Evolutionary conservation across 2,113 vertebrate genomes (phyloP).

Genomic region (Macrotus californicus): DNA sequence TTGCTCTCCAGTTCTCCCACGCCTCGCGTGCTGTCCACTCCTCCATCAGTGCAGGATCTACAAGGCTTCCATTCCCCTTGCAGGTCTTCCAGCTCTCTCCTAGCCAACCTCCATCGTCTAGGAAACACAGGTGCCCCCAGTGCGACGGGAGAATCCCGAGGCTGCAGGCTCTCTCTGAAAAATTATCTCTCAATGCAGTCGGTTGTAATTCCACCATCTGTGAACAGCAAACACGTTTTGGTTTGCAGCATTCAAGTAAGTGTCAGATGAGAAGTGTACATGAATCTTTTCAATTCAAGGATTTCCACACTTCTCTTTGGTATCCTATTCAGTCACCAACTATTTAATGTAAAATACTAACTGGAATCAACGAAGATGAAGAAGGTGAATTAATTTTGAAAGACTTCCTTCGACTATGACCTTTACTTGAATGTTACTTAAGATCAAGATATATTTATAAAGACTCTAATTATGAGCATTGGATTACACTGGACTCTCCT

Average conservation of each 20-base stretch:
- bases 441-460: neutral
- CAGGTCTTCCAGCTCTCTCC: neutral
- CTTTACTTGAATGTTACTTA: neutral
- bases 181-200: neutral
- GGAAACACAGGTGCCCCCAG: neutral
- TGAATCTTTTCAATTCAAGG: neutral
- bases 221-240: neutral
- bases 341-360: neutral
- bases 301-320: neutral
- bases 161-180: neutral
- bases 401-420: neutral
- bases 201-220: neutral
- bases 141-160: neutral
- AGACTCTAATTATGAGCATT: neutral
- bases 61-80: neutral
- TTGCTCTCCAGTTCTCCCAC: neutral
- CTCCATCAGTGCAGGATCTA: neutral
- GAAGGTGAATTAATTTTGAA: neutral
- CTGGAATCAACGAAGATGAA: neutral
- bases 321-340: neutral
- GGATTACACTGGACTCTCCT: neutral
- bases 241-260: neutral
- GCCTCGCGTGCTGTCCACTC: neutral
- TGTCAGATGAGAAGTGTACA: neutral
- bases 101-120: neutral